Evolutionary conservation across 1,140 invertebrate species (phyloP).

Genomic region (Aphis gossypii): DNA sequence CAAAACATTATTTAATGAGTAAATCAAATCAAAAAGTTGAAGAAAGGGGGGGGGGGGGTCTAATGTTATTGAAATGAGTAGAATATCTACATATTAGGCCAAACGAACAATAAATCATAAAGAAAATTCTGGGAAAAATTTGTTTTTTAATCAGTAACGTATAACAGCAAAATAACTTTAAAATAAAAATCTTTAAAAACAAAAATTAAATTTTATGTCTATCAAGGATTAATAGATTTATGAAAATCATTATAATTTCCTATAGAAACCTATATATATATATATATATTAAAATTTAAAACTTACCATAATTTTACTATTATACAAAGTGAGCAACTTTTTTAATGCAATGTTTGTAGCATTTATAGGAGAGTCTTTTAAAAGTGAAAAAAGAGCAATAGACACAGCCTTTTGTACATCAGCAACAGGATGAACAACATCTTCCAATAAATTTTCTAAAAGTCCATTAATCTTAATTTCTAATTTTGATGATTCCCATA

Average conservation of each 20-base stretch:
- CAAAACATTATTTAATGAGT: no score
- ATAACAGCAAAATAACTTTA: no score
- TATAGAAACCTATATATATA: neutral
- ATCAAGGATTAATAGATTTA: neutral
- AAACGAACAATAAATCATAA: no score
- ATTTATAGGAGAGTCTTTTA: slow-evolving; percentile 68
- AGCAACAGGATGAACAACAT: slow-evolving; percentile 81
- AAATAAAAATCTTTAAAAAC: neutral
- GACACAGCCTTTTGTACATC: slow-evolving; percentile 82
- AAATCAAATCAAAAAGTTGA: no score
- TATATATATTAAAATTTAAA: neutral
- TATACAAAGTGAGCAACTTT: slow-evolving; percentile 76
- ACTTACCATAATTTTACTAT: slow-evolving; percentile 72
- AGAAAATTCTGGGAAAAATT: no score
- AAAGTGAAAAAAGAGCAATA: slow-evolving; percentile 74
- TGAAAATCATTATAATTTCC: neutral
- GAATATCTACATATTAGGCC: no score
- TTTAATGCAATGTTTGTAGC: slow-evolving; percentile 56
- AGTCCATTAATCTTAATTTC: slow-evolving; percentile 68
- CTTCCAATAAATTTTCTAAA: slow-evolving; percentile 73
- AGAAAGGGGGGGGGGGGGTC: no score
- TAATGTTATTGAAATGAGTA: no score
- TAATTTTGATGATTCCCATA: slow-evolving; percentile 74
- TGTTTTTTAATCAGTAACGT: neutral
- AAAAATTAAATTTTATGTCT: neutral